Evolutionary conservation across 2,888 invertebrate genomes (phyloP).

Genomic region (Noctua janthina): DNA sequence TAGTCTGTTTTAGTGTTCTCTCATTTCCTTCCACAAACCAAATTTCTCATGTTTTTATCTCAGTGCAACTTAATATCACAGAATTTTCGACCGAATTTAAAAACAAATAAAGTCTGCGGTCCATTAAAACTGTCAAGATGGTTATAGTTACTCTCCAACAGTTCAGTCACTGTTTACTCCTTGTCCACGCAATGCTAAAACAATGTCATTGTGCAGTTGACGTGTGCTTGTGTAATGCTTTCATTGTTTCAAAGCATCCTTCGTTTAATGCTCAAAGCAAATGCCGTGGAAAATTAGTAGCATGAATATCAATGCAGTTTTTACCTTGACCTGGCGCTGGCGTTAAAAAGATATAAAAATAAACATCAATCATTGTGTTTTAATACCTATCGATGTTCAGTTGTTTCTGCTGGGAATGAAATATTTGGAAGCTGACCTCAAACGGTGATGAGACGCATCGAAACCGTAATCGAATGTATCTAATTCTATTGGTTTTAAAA

Average conservation of each 20-base stretch:
- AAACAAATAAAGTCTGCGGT: neutral
- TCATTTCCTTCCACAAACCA: neutral
- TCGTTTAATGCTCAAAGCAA: conserved; percentile 56
- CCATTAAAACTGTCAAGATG: conserved; percentile 15
- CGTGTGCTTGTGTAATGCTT: conserved; percentile 72
- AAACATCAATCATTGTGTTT: neutral
- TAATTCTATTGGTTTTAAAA: conserved; percentile 12
- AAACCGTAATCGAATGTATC: conserved; percentile 2
- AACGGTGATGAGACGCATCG: neutral
- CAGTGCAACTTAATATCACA: neutral
- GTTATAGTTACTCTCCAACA: conserved; percentile 31
- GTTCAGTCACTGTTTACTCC: conserved; percentile 46
- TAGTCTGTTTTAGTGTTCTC: neutral
- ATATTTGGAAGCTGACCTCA: conserved; percentile 13
- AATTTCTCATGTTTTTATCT: neutral
- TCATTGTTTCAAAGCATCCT: conserved; percentile 82
- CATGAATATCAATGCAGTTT: conserved; percentile 52
- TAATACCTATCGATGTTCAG: neutral
- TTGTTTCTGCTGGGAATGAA: neutral
- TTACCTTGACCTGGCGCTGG: conserved; percentile 48
- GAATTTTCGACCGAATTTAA: neutral
- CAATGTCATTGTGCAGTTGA: conserved; percentile 82
- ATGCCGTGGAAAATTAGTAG: conserved; percentile 48
- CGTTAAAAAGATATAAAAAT: neutral
- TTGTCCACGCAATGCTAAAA: conserved; percentile 74